Base-by-base conservation (phyloP, 2,888 invertebrate genomes). In the Aphrophora alni region DNA sequence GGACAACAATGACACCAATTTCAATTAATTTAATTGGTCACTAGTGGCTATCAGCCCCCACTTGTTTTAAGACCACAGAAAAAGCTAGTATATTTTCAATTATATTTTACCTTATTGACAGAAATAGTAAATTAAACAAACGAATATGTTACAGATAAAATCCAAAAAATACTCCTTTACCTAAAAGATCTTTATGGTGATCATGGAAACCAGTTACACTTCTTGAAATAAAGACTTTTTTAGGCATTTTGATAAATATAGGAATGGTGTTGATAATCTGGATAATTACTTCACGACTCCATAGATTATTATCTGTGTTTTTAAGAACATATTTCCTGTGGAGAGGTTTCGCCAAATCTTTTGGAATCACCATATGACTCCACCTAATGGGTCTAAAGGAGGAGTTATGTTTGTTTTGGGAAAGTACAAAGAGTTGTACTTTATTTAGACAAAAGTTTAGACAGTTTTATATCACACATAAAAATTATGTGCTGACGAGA, bases 321-420 rank as follows among this genome's bases (percentile, higher is more conserved):
- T 38, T 28, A 74, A 38, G 76, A 75, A 28, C 27, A 76, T 68
- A n/a, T 76, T 76, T 68, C 68, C 75, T 24, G 51, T 68, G 27
- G 26, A 68, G 28, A 76, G 76, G 24, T 76, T 76, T 76, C 76
- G 28, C n/a, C 76, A 76, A 76, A 76, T 68, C 68, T 68, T 68
- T 28, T n/a, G 76, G 76, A 68, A n/a, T 27, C 69, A 68, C 27
- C 59, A 28, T 28, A 27, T 28, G 26, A 59, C 28, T 59, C 76
- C 59, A 68, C 76, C 69, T 68, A 75, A 51, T 70, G 70, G 25
- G 26, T 27, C 76, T 26, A 33, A 24, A 76, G 76, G 68, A 76
- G 33, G 68, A 26, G 69, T 68, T 14, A 68, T 68, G 76, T 59
- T 68, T 14, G 76, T 27, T 68, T 68, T 17, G 28, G 76, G 2